Evolutionary conservation across 1,140 invertebrate species (phyloP).

Genomic region (Acyrthosiphon pisum): DNA sequence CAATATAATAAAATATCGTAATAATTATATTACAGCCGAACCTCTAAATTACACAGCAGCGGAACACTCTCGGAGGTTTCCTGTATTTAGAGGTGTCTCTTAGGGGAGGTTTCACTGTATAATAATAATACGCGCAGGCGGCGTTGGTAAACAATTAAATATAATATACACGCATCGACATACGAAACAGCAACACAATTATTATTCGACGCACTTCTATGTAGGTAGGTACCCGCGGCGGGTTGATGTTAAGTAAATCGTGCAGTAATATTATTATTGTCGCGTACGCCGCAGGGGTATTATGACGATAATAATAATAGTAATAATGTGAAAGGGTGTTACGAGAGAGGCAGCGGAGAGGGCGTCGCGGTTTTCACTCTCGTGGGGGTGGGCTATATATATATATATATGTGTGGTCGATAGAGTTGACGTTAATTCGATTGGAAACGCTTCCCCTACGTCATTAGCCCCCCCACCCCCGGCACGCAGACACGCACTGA

Average conservation of each 20-base stretch:
- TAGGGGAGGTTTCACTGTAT: too few relatives aligned
- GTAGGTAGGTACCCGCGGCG: too few relatives aligned
- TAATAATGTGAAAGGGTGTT: not conserved
- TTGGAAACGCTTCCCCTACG: conserved; percentile 29
- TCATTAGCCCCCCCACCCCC: not conserved
- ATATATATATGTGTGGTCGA: not conserved
- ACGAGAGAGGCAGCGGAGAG: not conserved
- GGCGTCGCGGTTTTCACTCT: not conserved
- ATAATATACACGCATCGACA: too few relatives aligned
- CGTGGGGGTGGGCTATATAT: not conserved
- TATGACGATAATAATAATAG: not conserved
- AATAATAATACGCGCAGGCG: too few relatives aligned
- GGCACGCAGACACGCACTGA: not conserved
- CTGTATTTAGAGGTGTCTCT: too few relatives aligned
- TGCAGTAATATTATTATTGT: not conserved
- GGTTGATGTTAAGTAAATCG: not conserved
- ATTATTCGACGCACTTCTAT: too few relatives aligned
- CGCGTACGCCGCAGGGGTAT: not conserved
- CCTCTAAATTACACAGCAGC: too few relatives aligned
- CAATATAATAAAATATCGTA: too few relatives aligned
- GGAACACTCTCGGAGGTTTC: too few relatives aligned
- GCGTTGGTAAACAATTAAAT: too few relatives aligned
- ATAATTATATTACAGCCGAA: too few relatives aligned
- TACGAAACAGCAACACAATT: too few relatives aligned
- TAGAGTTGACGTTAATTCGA: conserved; percentile 39